phyloP scores from a whole-genome alignment of 2,113 vertebrate species.

The Anthoscopus minutus region DNA sequence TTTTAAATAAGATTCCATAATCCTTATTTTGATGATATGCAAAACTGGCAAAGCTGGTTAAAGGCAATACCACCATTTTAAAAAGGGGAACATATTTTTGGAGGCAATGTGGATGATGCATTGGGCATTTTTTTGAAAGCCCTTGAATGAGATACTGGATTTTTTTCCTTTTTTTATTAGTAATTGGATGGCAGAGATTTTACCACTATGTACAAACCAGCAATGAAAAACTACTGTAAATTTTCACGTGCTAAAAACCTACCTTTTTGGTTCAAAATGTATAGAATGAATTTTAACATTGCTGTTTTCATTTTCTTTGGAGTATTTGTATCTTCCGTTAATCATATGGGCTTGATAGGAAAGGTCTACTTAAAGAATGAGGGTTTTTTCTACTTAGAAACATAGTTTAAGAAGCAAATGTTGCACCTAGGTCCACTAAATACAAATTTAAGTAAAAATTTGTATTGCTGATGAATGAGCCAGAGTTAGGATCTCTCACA shows the following conservation, averaged over 20 bases:
- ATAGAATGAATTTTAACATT: not conserved
- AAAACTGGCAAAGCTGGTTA: not conserved
- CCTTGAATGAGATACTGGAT: not conserved
- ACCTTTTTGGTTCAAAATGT: not conserved
- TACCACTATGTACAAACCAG: not conserved
- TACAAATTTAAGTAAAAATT: not conserved
- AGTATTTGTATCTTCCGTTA: not conserved
- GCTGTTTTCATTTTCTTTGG: not conserved
- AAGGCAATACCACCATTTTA: not conserved
- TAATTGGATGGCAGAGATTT: not conserved
- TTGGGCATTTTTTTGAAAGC: not conserved
- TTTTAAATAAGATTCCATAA: constrained; percentile 57
- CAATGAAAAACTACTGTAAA: not conserved
- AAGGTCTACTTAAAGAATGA: not conserved
- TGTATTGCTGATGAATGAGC: not conserved
- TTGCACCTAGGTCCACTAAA: not conserved
- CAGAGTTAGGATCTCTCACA: not conserved
- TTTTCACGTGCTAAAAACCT: not conserved
- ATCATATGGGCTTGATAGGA: not conserved
- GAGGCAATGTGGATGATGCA: not conserved
- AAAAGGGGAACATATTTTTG: constrained; percentile 7
- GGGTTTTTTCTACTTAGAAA: not conserved
- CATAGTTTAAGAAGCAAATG: fast-evolving
- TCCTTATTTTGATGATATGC: not conserved
- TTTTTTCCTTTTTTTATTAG: not conserved